phyloP scores from a whole-genome alignment of 2,888 invertebrate genomes.

The Epinotia ramella region DNA sequence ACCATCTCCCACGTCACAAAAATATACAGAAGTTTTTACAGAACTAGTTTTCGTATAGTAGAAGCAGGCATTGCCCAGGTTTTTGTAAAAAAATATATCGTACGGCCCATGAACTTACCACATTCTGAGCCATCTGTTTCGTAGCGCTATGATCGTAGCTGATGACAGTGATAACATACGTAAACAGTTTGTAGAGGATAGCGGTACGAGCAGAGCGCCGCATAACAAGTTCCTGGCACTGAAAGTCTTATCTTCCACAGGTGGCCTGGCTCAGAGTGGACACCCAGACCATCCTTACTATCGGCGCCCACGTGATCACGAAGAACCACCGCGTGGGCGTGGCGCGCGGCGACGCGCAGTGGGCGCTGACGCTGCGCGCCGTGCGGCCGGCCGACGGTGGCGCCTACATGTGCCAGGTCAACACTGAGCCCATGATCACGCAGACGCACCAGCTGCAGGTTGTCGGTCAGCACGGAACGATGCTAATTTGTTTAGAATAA shows the following conservation, averaged over 20 bases:
- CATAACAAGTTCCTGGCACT: too few species aligned
- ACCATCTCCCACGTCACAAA: too few species aligned
- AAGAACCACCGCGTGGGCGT: conserved; percentile 94
- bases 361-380: conserved; percentile 92
- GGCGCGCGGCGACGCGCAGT: conserved; percentile 88
- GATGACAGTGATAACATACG: too few species aligned
- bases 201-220: too few species aligned
- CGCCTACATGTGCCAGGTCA: conserved; percentile 90
- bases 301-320: conserved; percentile 94
- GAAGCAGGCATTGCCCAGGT: too few species aligned
- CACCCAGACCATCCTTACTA: conserved; percentile 95
- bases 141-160: too few species aligned
- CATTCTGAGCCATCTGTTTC: too few species aligned
- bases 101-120: too few species aligned
- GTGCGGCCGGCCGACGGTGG: conserved; percentile 91
- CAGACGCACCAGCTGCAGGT: conserved; percentile 72
- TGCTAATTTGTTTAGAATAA: conserved; percentile 27
- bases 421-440: conserved; percentile 88
- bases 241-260: conserved; percentile 70
- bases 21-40: too few species aligned
- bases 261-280: conserved; percentile 95
- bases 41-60: too few species aligned
- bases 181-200: too few species aligned
- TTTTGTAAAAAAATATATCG: too few species aligned
- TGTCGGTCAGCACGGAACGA: conserved; percentile 59